phyloP scores from a whole-genome alignment of 2,888 invertebrate species.

The Linnaemya tessellans region DNA sequence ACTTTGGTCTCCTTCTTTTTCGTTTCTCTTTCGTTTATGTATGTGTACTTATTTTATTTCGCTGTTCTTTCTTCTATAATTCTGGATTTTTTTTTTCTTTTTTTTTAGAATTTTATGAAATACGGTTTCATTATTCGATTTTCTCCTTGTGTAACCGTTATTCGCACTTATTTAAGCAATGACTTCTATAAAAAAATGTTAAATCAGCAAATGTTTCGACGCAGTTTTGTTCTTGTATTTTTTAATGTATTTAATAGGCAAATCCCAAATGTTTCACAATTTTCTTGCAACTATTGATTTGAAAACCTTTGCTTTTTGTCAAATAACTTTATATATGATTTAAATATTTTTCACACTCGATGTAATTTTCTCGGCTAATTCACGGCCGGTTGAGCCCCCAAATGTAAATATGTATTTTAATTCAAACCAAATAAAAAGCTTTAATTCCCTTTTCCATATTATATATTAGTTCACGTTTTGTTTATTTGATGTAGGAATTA shows the following conservation, averaged over 20 bases:
- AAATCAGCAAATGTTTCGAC: not conserved
- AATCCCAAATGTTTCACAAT: not conserved
- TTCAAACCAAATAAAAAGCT: not conserved
- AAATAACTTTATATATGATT: not conserved
- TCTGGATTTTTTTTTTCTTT: not conserved
- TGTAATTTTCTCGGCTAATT: not conserved
- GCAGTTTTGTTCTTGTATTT: too few species aligned
- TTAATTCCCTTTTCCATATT: not conserved
- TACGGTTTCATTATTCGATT: not conserved
- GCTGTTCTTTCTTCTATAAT: not conserved
- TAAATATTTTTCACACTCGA: not conserved
- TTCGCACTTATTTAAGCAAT: not conserved
- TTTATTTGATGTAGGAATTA: not conserved
- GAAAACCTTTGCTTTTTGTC: not conserved
- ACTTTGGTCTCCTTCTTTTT: too few species aligned
- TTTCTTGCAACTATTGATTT: not conserved
- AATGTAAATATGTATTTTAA: constrained; percentile 9
- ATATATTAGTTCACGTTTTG: not conserved
- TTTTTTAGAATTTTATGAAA: not conserved
- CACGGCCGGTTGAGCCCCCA: constrained; percentile 12
- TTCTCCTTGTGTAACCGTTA: too few species aligned
- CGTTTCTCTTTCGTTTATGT: too few species aligned
- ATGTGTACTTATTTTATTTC: too few species aligned
- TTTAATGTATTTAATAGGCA: not conserved
- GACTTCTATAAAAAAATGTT: not conserved